Evolutionary conservation across 2,888 invertebrate species (phyloP), one percentile per base, ranked within the genome.

Genomic region (Eupeodes luniger): DNA sequence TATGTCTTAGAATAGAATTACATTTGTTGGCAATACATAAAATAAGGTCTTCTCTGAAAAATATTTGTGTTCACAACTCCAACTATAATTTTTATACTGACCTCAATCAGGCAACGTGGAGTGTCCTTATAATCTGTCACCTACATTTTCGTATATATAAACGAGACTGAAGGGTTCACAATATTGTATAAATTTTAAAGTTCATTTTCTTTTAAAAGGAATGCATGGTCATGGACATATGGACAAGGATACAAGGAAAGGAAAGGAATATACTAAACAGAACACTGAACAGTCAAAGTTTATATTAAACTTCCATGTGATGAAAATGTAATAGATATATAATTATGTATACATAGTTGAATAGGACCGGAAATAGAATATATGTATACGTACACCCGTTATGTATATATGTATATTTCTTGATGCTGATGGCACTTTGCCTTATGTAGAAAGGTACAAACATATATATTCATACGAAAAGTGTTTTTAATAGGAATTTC

Each of bases 401-500:
- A 2, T 27, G 53, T 55, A 14, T 47, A 27, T 44, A 14, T 47
- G n/a, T 44, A 70, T 70, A 55, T 19, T n/a, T 14, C 16, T 14
- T 70, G 40, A 27, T 27, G 27, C 40, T 57, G 27, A 44, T 70
- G 27, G 11, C 36, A 27, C 27, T 27, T 27, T 27, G 27, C 27
- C 27, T 69, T 9, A 40, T 40, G 9, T 9, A 40, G 0, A 16
- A 51, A 49, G 6, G 5, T 9, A 44, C 44, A 62, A 44, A n/a
- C 5, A 40, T n/a, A 5, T 5, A 19, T 34, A 1, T 1, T 10
- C 51, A 40, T 4, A 70, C 40, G 70, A 6, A 44, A 70, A 70
- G 57, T 70, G 57, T 14, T 57, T 70, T 57, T 70, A 44, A 70
- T 57, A 57, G 44, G 55, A 57, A 70, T 57, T 70, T 70, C 19